Evolutionary conservation across 2,113 vertebrate species (phyloP).

Genomic region (Oncorhynchus masou): DNA sequence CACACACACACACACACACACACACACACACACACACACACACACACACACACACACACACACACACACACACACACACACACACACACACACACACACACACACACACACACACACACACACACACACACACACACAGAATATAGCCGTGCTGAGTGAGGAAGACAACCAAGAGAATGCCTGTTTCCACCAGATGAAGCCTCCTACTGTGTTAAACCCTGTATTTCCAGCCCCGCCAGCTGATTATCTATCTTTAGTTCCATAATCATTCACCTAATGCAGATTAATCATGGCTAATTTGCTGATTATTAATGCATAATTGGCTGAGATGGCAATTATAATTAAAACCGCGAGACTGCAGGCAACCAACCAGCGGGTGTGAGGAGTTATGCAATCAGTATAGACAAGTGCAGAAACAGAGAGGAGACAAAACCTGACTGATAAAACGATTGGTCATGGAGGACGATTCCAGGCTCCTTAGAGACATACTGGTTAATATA

Average conservation of each 20-base stretch:
- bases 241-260: constrained; percentile 11
- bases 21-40: constrained; percentile 12
- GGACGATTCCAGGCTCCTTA: not conserved
- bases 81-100: too few species aligned
- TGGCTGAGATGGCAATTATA: constrained; percentile 35
- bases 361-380: constrained; percentile 24
- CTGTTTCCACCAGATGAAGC: not conserved
- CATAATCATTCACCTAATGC: constrained; percentile 7
- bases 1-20: not conserved
- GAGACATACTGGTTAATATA: not conserved
- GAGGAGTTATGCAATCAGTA: constrained; percentile 7
- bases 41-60: not conserved
- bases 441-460: not conserved
- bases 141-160: not conserved
- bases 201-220: constrained; percentile 1
- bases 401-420: not conserved
- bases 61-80: too few species aligned
- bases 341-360: constrained; percentile 24
- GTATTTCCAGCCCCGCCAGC: not conserved
- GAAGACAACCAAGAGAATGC: not conserved
- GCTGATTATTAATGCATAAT: constrained; percentile 37
- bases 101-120: too few species aligned
- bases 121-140: too few species aligned
- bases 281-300: constrained; percentile 32
- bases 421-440: not conserved